Base-by-base conservation (phyloP, 2,113 vertebrate genomes). In the Ranitomeya variabilis region DNA sequence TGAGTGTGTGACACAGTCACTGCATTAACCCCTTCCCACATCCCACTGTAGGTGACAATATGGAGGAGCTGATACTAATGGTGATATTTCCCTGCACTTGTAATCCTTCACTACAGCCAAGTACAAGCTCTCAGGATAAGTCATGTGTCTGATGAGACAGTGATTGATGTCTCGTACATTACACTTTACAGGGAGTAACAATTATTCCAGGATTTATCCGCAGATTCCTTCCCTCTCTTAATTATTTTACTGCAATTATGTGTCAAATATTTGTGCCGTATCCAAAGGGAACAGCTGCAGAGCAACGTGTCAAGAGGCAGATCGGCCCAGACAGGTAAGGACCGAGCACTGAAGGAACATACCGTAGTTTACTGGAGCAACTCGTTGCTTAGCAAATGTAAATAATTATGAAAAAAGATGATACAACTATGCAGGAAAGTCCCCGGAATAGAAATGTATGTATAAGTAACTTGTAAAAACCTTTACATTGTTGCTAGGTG, bases 291-390 rank as follows among this genome's bases (percentile, higher is more conserved):
- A 89, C 88, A 94, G 82, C 10, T 64, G 67, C n/a, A n/a, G 16
- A 82, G 79, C 19, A 12, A n/a, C 23, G n/a, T 86, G 87, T 92
- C 82, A 91, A 90, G 90, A 86, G 0, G 86, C 85, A 90, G 90
- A 93, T 90, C 45, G 78, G 93, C 94, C 93, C 89, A 91, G 91
- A 89, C 94, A 94, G 91, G 92, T 92, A 91, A 89, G 88, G 91
- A 19, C 90, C 86, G 90, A 60, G 76, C 1, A 84, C 21, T 54
- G 31, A 19, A 11, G n/a, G 16, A 54, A 74, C 69, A 83, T 57
- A 31, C n/a, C 87, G 62, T 19, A 10, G 54, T 64, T 31, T 73
- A 57, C 10, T 12, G 51, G 31, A 77, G 81, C n/a, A 15, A 21
- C 69, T 12, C 18, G 51, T 77, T 74, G 74, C 82, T 78, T 69